Percentiles rank a stretch among this genome's conserved stretches.
These are phyloP conservation scores for Pocillopora meandrina DNA, from an alignment of 92 coral and sea anemone species.

Conservation along the genomic window DNA sequence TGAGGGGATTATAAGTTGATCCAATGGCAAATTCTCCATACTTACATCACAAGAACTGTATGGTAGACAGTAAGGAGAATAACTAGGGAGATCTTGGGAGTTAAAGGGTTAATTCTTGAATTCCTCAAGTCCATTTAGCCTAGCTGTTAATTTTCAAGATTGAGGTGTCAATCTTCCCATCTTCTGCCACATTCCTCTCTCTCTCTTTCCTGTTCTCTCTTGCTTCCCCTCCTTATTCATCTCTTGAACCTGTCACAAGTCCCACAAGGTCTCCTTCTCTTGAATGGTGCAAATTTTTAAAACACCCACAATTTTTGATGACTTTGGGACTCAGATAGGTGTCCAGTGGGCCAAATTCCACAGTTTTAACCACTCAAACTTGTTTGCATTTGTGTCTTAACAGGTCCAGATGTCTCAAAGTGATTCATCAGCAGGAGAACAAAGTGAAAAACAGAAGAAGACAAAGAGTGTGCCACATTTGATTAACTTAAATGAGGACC, in stretches of 20 bases:
- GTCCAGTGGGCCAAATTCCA: neutral
- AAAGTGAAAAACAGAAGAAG: slow-evolving; percentile 53
- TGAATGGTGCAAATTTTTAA: no score
- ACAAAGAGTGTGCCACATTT: slow-evolving; percentile 69
- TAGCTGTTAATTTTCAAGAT: neutral
- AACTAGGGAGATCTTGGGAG: no score
- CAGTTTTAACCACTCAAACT: neutral
- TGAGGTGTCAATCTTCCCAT: neutral
- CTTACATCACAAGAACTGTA: no score
- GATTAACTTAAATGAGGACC: slow-evolving; percentile 93
- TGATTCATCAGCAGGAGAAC: slow-evolving; percentile 59
- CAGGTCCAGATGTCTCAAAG: slow-evolving; percentile 82
- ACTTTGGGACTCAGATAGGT: no score
- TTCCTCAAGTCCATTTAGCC: neutral
- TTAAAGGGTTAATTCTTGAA: neutral
- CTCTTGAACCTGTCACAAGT: neutral
- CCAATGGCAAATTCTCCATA: no score
- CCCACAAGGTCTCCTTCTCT: neutral
- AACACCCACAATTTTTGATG: no score
- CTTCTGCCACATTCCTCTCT: neutral
- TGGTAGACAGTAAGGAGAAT: no score
- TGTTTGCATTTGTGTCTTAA: neutral
- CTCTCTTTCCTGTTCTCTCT: neutral
- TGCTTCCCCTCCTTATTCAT: neutral
- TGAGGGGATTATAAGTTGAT: no score